Percentiles rank a stretch among this genome's conserved stretches.
Conservation (phyloP, 2,113 vertebrate genomes). For the Coptodon rendalli region DNA sequence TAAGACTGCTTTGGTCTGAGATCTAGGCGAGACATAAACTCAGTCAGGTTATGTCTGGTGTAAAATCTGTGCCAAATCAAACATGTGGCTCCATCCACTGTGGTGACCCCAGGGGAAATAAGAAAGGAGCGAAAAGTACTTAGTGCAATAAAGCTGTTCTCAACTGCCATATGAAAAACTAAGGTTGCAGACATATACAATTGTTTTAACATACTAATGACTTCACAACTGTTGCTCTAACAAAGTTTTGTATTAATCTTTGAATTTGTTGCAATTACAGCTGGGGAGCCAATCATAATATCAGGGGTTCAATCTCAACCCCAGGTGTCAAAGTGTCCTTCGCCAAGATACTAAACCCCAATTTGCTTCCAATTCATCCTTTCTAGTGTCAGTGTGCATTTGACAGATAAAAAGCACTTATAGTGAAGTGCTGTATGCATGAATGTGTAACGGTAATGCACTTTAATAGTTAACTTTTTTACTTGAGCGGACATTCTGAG, state of each 20-base stretch:
- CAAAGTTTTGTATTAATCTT: neutral
- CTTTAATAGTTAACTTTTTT: neutral
- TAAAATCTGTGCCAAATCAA: neutral
- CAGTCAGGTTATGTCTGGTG: neutral
- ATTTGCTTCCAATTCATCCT: neutral
- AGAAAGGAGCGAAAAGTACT: neutral
- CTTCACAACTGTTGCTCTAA: neutral
- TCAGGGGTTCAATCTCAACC: neutral
- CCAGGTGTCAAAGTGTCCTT: neutral
- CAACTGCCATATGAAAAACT: neutral
- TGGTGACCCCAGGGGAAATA: neutral
- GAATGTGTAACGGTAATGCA: neutral
- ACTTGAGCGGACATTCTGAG: neutral
- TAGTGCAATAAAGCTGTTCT: neutral
- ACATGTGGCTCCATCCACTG: neutral
- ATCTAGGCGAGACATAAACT: neutral
- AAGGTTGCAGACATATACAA: neutral
- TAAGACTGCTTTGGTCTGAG: neutral
- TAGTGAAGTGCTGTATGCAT: neutral
- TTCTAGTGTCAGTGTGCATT: neutral
- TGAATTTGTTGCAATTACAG: neutral
- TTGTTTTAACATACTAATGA: neutral
- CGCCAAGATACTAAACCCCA: neutral
- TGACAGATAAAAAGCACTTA: neutral
- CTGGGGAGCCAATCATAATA: neutral